These are phyloP conservation scores for Lochmaea crataegi DNA, from an alignment of 2,888 invertebrate species.

Conservation along the genomic window DNA sequence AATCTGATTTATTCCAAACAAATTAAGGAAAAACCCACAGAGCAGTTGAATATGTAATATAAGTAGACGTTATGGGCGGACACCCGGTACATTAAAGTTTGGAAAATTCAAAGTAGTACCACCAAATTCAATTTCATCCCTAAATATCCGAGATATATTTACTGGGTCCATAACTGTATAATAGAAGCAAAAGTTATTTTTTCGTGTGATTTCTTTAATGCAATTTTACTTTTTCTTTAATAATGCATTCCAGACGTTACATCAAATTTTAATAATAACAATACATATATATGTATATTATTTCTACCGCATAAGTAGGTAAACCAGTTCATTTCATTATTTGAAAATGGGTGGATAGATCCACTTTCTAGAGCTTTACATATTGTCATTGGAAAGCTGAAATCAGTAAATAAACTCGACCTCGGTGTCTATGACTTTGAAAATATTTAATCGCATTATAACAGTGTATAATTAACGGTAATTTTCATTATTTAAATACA, in stretches of 20 bases:
- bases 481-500: conserved; percentile 8
- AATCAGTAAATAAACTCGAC: conserved; percentile 21
- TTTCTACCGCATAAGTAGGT: conserved; percentile 16
- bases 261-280: background rate
- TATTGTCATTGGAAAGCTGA: conserved; percentile 29
- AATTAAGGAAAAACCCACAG: background rate
- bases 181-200: too few relatives aligned
- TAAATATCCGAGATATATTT: too few relatives aligned
- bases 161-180: too few relatives aligned
- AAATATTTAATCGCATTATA: conserved; percentile 15
- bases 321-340: conserved; percentile 27
- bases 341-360: conserved; percentile 28
- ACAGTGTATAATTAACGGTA: conserved; percentile 10
- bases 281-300: background rate
- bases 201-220: too few relatives aligned
- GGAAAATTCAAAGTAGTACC: too few relatives aligned
- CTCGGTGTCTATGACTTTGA: background rate
- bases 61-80: too few relatives aligned
- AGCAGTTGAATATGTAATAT: background rate
- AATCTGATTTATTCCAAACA: background rate
- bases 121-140: too few relatives aligned
- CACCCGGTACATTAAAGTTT: too few relatives aligned
- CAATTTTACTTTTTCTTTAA: too few relatives aligned
- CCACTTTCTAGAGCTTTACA: conserved; percentile 31
- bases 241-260: background rate